phyloP scores from a whole-genome alignment of 2,113 vertebrate species.

The Octodon degus region DNA sequence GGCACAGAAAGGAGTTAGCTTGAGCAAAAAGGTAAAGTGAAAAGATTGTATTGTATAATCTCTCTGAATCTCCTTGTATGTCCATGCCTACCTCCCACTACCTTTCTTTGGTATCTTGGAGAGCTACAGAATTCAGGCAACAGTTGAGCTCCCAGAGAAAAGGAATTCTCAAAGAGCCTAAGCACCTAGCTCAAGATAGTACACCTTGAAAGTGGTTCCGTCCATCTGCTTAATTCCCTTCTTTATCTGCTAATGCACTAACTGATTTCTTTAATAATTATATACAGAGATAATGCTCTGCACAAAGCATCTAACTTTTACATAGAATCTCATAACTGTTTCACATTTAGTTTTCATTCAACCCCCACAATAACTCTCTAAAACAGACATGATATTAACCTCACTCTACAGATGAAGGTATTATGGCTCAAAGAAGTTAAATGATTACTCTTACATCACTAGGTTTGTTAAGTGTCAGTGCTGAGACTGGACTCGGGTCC shows the following conservation, averaged over 20 bases:
- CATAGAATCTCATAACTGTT: background rate
- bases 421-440: constrained; percentile 22
- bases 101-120: background rate
- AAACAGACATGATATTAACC: background rate
- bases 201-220: background rate
- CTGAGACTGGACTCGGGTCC: background rate
- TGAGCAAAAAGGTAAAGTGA: background rate
- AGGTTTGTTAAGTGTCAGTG: background rate
- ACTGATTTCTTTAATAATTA: background rate
- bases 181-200: background rate
- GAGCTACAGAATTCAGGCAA: background rate
- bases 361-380: background rate
- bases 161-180: background rate
- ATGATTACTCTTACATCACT: background rate
- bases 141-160: background rate
- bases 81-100: background rate
- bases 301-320: background rate
- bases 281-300: background rate
- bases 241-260: background rate
- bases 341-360: background rate
- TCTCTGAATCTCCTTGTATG: background rate
- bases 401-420: background rate
- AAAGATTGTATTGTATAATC: background rate
- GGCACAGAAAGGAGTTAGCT: background rate
- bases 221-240: background rate